Conservation (phyloP, 23 tunicate species). For the Diplosoma virens region DNA sequence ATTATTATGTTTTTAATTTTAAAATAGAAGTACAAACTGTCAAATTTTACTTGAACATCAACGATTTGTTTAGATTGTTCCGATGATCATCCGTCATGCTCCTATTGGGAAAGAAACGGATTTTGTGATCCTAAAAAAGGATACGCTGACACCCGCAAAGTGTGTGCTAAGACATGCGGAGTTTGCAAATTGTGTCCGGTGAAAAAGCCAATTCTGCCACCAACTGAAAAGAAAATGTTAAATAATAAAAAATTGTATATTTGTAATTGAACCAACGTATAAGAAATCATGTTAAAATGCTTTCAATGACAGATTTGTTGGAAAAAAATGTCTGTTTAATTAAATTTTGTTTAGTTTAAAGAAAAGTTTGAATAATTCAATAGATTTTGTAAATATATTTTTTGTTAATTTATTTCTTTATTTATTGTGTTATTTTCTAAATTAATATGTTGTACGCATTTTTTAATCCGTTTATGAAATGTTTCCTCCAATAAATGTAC, state of each 20-base stretch:
- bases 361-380: too few relatives aligned
- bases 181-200: slow-evolving; percentile 1
- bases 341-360: too few relatives aligned
- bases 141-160: neutral
- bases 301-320: too few relatives aligned
- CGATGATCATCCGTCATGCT: slow-evolving; percentile 1
- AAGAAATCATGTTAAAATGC: too few relatives aligned
- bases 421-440: too few relatives aligned
- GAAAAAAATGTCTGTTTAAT: too few relatives aligned
- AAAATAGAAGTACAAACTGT: neutral
- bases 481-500: too few relatives aligned
- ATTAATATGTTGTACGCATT: too few relatives aligned
- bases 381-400: too few relatives aligned
- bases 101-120: slow-evolving; percentile 1
- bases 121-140: slow-evolving; percentile 11
- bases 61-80: neutral
- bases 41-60: neutral
- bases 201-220: neutral
- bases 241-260: neutral
- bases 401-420: too few relatives aligned
- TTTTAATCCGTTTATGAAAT: too few relatives aligned
- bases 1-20: neutral
- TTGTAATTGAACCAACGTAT: too few relatives aligned
- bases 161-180: slow-evolving; percentile 7
- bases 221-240: neutral